A percentile compares a stretch with the other conserved stretches of the same genome.
Evolutionary conservation across 2,797 vertebrate genomes (phyloP).

Genomic region (Threskiornis aethiopicus): DNA sequence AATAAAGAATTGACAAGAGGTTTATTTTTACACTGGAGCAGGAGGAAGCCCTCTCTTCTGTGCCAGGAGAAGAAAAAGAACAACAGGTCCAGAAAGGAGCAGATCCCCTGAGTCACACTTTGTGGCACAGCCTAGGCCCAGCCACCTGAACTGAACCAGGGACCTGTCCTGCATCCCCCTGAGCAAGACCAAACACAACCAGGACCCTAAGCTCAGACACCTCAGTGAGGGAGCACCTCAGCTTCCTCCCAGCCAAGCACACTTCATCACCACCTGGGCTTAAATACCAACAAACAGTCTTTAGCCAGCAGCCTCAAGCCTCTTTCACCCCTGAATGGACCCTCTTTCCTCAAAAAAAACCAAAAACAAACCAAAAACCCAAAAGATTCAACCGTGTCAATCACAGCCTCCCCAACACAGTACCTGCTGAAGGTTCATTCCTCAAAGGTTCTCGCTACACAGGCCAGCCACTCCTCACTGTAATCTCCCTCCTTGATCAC

Average conservation of each 20-base stretch:
- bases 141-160: neutral
- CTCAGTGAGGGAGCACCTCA: neutral
- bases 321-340: neutral
- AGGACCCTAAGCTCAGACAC: neutral
- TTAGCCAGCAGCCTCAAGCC: neutral
- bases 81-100: neutral
- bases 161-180: neutral
- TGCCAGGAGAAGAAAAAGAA: neutral
- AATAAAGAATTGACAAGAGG: neutral
- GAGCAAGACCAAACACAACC: neutral
- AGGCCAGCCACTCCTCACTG: neutral
- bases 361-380: too few species aligned
- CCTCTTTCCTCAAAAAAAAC: neutral
- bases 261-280: neutral
- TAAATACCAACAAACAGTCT: neutral
- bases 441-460: neutral
- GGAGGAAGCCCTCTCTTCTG: neutral
- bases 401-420: neutral
- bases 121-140: neutral
- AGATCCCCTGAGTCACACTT: neutral
- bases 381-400: rapidly evolving
- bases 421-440: neutral
- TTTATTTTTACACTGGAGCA: neutral
- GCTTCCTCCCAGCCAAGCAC: neutral
- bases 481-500: rapidly evolving